Conservation (phyloP, 1,140 invertebrate species). For the Cotesia typhae region DNA sequence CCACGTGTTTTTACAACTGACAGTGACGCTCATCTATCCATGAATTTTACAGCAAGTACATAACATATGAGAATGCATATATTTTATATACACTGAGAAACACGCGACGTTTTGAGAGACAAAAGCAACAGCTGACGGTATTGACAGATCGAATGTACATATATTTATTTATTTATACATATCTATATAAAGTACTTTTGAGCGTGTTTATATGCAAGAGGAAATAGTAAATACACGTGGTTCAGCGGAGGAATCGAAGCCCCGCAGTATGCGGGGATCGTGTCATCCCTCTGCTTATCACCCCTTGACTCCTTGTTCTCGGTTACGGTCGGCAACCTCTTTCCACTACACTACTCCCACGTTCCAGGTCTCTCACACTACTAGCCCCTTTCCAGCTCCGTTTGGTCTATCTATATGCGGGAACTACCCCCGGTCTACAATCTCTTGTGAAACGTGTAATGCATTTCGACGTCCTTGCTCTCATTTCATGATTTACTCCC, state of each 20-base stretch:
- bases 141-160: slow-evolving; percentile 45
- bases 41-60: background rate
- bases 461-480: slow-evolving; percentile 47
- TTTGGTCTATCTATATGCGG: background rate
- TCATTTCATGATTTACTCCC: slow-evolving; percentile 48
- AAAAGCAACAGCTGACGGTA: slow-evolving; percentile 56
- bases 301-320: background rate
- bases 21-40: slow-evolving; percentile 13
- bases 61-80: slow-evolving; percentile 11
- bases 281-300: slow-evolving; percentile 16
- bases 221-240: slow-evolving; percentile 25
- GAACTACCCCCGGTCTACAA: slow-evolving; percentile 24
- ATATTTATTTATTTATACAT: slow-evolving; percentile 44
- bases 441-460: slow-evolving; percentile 46
- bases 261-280: slow-evolving; percentile 2
- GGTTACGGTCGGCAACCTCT: slow-evolving; percentile 18
- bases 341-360: slow-evolving; percentile 8
- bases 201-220: slow-evolving; percentile 1
- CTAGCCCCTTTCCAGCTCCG: slow-evolving; percentile 25
- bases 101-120: slow-evolving; percentile 32
- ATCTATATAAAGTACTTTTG: slow-evolving; percentile 7
- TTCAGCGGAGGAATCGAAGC: slow-evolving; percentile 14
- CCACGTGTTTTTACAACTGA: slow-evolving; percentile 6
- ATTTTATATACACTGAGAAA: background rate
- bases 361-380: slow-evolving; percentile 27